phyloP scores from a whole-genome alignment of 1,140 invertebrate species.

The Helicoverpa zea region DNA sequence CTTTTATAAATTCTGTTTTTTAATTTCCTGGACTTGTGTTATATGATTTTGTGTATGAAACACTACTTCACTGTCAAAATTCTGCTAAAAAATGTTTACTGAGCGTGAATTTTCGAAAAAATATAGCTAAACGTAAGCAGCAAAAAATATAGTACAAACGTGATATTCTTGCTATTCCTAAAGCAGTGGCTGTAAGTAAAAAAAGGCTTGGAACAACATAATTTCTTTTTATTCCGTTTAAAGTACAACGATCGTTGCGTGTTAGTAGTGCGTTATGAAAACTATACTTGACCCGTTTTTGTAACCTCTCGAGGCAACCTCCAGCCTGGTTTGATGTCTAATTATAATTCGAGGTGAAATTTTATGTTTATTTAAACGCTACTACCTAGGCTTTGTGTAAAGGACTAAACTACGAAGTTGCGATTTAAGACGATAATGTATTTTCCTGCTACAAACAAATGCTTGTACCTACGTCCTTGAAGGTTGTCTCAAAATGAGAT shows the following conservation, averaged over 20 bases:
- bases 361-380: constrained; percentile 50
- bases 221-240: constrained; percentile 40
- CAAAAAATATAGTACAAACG: constrained; percentile 4
- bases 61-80: background rate
- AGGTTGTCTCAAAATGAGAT: background rate
- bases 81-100: background rate
- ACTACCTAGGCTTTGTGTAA: background rate
- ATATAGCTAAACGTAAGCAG: background rate
- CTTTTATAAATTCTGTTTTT: too few relatives aligned
- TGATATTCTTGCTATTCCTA: constrained; percentile 13
- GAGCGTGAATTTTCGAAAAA: background rate
- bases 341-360: constrained; percentile 53
- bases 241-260: constrained; percentile 50
- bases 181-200: constrained; percentile 4
- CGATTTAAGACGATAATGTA: background rate
- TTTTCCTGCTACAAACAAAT: background rate
- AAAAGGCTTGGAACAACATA: constrained; percentile 5
- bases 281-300: constrained; percentile 59
- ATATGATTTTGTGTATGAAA: background rate
- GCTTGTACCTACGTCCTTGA: too few relatives aligned
- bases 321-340: constrained; percentile 49
- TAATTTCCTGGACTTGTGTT: background rate
- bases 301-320: constrained; percentile 53
- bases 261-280: constrained; percentile 61
- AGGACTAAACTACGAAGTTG: background rate